Conservation (phyloP, 2,113 vertebrate genomes). For the Scopus umbretta region DNA sequence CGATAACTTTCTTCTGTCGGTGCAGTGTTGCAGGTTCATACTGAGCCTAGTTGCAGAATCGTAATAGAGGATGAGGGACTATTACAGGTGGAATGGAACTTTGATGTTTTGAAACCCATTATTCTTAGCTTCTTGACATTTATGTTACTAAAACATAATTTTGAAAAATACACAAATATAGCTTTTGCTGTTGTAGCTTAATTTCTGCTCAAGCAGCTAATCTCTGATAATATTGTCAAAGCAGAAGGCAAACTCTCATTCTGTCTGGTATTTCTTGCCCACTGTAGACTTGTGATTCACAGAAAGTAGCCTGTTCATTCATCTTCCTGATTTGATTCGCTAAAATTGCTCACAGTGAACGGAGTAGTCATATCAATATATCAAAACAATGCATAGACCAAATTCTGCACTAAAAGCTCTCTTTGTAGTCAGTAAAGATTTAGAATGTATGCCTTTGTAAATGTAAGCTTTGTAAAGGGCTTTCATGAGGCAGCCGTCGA, state of each 20-base stretch:
- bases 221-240: not conserved
- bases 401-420: not conserved
- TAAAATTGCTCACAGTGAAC: not conserved
- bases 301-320: not conserved
- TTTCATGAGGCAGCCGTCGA: not conserved
- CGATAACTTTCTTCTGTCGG: not conserved
- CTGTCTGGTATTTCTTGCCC: not conserved
- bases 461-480: conserved; percentile 4
- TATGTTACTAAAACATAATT: not conserved
- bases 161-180: not conserved
- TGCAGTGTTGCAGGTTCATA: not conserved
- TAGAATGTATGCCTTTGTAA: not conserved
- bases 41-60: not conserved
- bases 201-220: not conserved
- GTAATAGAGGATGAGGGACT: not conserved
- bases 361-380: not conserved
- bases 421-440: not conserved
- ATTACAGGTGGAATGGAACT: not conserved
- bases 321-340: conserved; percentile 7
- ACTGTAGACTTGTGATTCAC: not conserved
- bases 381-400: not conserved
- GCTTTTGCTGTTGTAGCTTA: not conserved
- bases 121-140: not conserved
- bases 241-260: not conserved
- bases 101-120: not conserved